Conservation (phyloP, 1,140 invertebrate species). For the Chironomus striatipennis region DNA sequence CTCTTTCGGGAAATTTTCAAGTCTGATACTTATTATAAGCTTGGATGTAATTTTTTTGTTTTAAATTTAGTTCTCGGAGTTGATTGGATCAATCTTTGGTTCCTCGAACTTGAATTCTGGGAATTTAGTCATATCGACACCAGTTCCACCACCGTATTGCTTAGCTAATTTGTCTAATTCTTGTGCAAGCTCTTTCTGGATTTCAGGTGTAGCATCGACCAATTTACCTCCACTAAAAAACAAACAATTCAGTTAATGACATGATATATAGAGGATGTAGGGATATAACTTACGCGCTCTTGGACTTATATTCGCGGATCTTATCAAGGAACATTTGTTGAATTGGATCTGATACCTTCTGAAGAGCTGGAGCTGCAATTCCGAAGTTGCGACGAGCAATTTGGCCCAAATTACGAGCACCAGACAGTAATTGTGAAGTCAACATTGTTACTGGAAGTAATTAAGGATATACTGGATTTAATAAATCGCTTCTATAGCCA, state of each 20-base stretch:
- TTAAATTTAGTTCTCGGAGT: slow-evolving; percentile 29
- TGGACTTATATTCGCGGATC: slow-evolving; percentile 73
- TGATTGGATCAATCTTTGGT: slow-evolving; percentile 51
- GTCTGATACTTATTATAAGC: slow-evolving; percentile 19
- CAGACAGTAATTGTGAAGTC: slow-evolving; percentile 35
- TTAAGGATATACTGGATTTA: neutral
- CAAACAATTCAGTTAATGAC: neutral
- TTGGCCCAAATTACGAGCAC: slow-evolving; percentile 33
- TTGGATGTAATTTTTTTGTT: neutral
- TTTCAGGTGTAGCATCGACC: slow-evolving; percentile 68
- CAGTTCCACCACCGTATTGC: slow-evolving; percentile 64
- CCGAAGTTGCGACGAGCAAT: slow-evolving; percentile 51
- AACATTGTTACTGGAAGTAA: slow-evolving; percentile 33
- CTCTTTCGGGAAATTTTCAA: slow-evolving; percentile 15
- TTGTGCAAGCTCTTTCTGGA: slow-evolving; percentile 60
- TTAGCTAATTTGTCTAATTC: slow-evolving; percentile 73
- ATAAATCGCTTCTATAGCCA: neutral
- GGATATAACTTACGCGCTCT: slow-evolving; percentile 35
- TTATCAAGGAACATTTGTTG: slow-evolving; percentile 91
- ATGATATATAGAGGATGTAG: no score
- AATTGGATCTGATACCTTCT: slow-evolving; percentile 77
- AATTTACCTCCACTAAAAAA: slow-evolving; percentile 65
- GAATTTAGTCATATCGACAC: slow-evolving; percentile 80
- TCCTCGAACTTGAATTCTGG: slow-evolving; percentile 73
- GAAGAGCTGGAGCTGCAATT: slow-evolving; percentile 55